These are phyloP conservation scores for Urophycis tenuis DNA, from an alignment of 2,797 vertebrate species.

Conservation along the genomic window DNA sequence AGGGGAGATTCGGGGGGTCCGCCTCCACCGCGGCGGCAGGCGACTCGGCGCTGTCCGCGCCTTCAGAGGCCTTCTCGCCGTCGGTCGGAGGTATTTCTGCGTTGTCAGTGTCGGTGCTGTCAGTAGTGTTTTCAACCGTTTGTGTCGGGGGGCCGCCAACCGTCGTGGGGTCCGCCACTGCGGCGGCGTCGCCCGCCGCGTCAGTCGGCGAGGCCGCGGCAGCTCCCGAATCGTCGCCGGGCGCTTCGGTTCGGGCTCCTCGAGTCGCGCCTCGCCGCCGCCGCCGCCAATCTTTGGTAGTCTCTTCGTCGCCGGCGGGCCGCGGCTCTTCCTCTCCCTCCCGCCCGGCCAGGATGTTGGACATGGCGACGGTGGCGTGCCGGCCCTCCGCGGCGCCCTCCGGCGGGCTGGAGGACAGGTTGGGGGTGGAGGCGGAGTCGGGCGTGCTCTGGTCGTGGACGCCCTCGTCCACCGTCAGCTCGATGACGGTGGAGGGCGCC, in stretches of 20 bases:
- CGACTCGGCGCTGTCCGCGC: slow-evolving; percentile 30
- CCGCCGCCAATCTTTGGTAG: slow-evolving; percentile 18
- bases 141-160: slow-evolving; percentile 12
- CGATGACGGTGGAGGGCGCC: slow-evolving; percentile 69
- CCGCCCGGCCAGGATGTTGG: slow-evolving; percentile 61
- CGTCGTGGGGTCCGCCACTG: slow-evolving; percentile 11
- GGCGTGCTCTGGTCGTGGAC: slow-evolving; percentile 30
- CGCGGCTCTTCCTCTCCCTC: slow-evolving; percentile 48
- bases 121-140: slow-evolving; percentile 21
- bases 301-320: slow-evolving; percentile 22
- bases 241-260: slow-evolving; percentile 14
- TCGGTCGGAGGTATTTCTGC: slow-evolving; percentile 19
- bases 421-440: slow-evolving; percentile 31
- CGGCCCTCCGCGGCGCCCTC: slow-evolving; percentile 34
- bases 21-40: slow-evolving; percentile 32
- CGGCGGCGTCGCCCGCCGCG: neutral
- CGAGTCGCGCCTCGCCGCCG: slow-evolving; percentile 15
- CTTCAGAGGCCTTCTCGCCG: slow-evolving; percentile 30
- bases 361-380: slow-evolving; percentile 49
- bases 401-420: slow-evolving; percentile 28
- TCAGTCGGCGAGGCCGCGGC: slow-evolving; percentile 5
- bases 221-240: neutral
- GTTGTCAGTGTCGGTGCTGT: slow-evolving; percentile 17
- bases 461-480: slow-evolving; percentile 62
- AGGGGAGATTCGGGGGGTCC: slow-evolving; percentile 43